Evolutionary conservation across 2,888 invertebrate genomes (phyloP).

Genomic region (Athalia circularis): DNA sequence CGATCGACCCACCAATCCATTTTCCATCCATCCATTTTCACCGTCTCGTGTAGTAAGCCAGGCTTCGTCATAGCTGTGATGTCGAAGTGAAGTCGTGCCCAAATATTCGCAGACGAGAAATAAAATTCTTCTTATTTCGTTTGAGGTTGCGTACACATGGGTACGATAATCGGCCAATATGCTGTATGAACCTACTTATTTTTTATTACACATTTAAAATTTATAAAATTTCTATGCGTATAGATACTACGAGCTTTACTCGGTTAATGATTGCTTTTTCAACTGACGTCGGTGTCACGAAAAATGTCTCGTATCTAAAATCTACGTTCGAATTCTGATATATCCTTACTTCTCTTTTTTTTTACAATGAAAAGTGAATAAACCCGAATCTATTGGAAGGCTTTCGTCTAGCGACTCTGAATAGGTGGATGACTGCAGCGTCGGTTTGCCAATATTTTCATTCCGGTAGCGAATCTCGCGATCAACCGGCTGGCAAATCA

Average conservation of each 20-base stretch:
- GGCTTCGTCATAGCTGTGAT: slow-evolving; percentile 51
- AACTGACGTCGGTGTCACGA: not conserved
- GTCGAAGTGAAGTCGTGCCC: slow-evolving; percentile 50
- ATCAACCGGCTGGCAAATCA: slow-evolving; percentile 46
- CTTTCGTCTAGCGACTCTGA: slow-evolving; percentile 35
- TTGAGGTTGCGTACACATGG: not conserved
- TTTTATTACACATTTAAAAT: too few relatives aligned
- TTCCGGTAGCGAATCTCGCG: slow-evolving; percentile 47
- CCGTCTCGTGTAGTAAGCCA: slow-evolving; percentile 1
- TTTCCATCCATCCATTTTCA: slow-evolving; percentile 59
- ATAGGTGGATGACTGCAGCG: slow-evolving; percentile 30
- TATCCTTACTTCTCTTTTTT: not conserved
- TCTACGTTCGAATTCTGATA: slow-evolving; percentile 17
- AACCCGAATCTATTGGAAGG: slow-evolving; percentile 30
- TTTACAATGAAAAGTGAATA: slow-evolving; percentile 40
- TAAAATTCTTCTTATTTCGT: not conserved
- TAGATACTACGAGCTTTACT: too few relatives aligned
- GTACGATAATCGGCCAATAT: too few relatives aligned
- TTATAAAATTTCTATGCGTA: too few relatives aligned
- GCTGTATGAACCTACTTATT: too few relatives aligned
- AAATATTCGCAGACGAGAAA: slow-evolving; percentile 22
- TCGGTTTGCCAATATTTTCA: slow-evolving; percentile 47
- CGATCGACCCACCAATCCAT: slow-evolving; percentile 61
- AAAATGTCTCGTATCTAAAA: slow-evolving; percentile 3
- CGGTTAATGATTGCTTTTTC: too few relatives aligned